Evolutionary conservation across 2,888 invertebrate species (phyloP), one percentile per base, ranked within the genome.

Genomic region (Rambutsinella grinnellia): DNA sequence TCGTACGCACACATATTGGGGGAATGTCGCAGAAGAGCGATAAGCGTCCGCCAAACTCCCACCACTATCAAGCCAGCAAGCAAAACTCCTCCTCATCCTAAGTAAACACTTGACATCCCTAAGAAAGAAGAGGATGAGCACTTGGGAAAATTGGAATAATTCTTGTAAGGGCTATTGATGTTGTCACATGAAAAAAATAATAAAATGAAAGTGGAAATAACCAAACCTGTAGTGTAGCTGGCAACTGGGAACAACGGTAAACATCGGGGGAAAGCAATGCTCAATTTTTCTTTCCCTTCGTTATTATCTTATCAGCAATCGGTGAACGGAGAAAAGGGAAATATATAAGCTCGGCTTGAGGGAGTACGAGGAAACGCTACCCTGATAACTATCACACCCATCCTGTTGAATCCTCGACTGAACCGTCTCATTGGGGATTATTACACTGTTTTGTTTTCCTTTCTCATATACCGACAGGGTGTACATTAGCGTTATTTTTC

Each of bases 111-210:
- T 47, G 23, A 49, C 49, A 56, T 26, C 28, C 36, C 67, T 26
- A 58, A 57, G n/a, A 47, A 61, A 27, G 10, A 15, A 23, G 61
- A 61, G 58, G 15, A 75, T 44, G 65, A 76, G 75, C 79, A 79
- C 80, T 80, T 80, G 78, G 68, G 74, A 66, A 77, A 79, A 78
- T 78, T 80, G 78, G 77, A 80, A 80, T 80, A 80, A 79, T 80
- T 80, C 69, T 69, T 75, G 77, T 70, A 79, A 79, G 78, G 78
- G 76, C 76, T 80, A 80, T 80, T 80, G 80, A 80, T 80, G 78
- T 72, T 76, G 78, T 80, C 78, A 78, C 65, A 67, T 44, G 74
- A 62, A 61, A 62, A 51, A 60, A 68, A 58, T 46, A 46, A 68
- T 27, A 54, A 5, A 54, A 49, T 49, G 17, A 57, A 60, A 60